Evolutionary conservation across 2,888 invertebrate genomes (phyloP), one percentile per base, ranked within the genome.

Genomic region (Epirrita christyi): DNA sequence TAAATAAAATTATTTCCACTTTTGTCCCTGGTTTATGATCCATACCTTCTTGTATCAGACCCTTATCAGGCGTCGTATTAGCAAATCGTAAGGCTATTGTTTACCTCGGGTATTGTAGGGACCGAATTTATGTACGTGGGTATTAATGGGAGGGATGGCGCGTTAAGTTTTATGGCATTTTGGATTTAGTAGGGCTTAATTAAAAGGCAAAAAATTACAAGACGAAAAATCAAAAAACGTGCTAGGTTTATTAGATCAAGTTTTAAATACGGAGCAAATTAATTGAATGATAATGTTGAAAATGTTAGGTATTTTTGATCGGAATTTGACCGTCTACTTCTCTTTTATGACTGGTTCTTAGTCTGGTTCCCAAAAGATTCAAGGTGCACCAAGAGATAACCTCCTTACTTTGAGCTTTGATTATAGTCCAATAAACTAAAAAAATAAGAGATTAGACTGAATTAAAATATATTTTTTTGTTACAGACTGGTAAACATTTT

Each of bases 401-500:
- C n/a, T n/a, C n/a, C n/a, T n/a, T n/a, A n/a, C n/a, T n/a, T n/a
- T n/a, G n/a, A n/a, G n/a, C n/a, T n/a, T n/a, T n/a, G n/a, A n/a
- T n/a, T n/a, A n/a, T n/a, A n/a, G n/a, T n/a, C n/a, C n/a, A n/a
- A n/a, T n/a, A n/a, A n/a, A n/a, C n/a, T n/a, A n/a, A n/a, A n/a
- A n/a, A n/a, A n/a, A n/a, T n/a, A n/a, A n/a, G 4, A 21, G 21
- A 21, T 21, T 21, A 21, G 21, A n/a, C n/a, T n/a, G n/a, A 3
- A 21, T 21, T 21, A 21, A 21, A 21, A 21, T 28, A 13, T 9
- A 32, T 10, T 49, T 13, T 45, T 32, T 93, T 93, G 92, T 95
- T 95, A 67, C 95, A 98, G 97, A 95, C 96, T 77, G 96, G 96
- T 81, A 97, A 97, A 93, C 98, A 98, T 92, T 97, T 96, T 93